Evolutionary conservation across 2,797 vertebrate genomes (phyloP).

Genomic region (Huso huso): DNA sequence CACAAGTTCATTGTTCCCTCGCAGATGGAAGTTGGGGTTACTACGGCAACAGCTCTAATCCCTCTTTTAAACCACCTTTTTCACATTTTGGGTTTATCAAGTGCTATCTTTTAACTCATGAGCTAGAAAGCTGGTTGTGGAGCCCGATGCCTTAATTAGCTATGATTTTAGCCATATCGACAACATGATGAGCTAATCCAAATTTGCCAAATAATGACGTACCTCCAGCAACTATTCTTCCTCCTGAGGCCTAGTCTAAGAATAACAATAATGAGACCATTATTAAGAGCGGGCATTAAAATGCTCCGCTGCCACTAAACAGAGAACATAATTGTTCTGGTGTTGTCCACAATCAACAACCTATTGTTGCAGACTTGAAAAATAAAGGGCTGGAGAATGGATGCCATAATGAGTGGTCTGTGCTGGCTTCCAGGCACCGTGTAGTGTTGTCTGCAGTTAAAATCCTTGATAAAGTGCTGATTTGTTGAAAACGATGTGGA

Average conservation of each 20-base stretch:
- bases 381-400: slow-evolving; percentile 84
- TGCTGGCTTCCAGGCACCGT: slow-evolving; percentile 76
- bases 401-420: slow-evolving; percentile 90
- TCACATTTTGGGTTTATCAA: slow-evolving; percentile 66
- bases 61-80: slow-evolving; percentile 69
- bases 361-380: slow-evolving; percentile 95
- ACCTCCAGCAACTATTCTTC: slow-evolving; percentile 80
- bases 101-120: slow-evolving; percentile 80
- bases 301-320: slow-evolving; percentile 86
- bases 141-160: slow-evolving; percentile 87
- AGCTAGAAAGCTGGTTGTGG: slow-evolving; percentile 69
- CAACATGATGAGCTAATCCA: slow-evolving; percentile 95
- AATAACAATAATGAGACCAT: slow-evolving; percentile 99
- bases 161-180: slow-evolving; percentile 85
- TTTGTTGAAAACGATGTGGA: slow-evolving; percentile 79
- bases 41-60: slow-evolving; percentile 77
- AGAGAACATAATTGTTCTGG: slow-evolving; percentile 92
- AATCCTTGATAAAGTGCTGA: slow-evolving; percentile 84
- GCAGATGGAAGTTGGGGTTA: slow-evolving; percentile 77
- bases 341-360: slow-evolving; percentile 98
- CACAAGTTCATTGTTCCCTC: slow-evolving; percentile 93
- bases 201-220: slow-evolving; percentile 94
- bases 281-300: slow-evolving; percentile 92
- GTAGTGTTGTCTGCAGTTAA: slow-evolving; percentile 82
- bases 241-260: slow-evolving; percentile 80